Evolutionary conservation across 2,797 vertebrate genomes (phyloP), one percentile per base, ranked within the genome.

Genomic region (Phrynocephalus guinanensis): DNA sequence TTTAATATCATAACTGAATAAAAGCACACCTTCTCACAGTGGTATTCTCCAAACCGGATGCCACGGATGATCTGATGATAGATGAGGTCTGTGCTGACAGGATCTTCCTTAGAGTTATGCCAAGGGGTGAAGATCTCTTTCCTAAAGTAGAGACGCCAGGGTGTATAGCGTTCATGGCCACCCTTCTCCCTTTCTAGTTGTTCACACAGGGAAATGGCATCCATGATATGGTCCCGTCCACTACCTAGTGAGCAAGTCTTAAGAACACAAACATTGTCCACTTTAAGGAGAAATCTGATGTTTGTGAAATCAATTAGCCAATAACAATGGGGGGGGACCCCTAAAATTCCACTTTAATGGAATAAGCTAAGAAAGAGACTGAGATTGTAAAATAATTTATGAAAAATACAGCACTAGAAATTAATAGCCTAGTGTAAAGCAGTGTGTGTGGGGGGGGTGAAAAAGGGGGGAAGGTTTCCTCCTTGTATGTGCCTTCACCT

Each of bases 51-150:
- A 6, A 94, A 97, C 86, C 98, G 97, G 75, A 99, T 91, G 1
- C 99, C 98, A 0, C 97, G 97, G 86, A 99, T 95, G 91, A 99
- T 86, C 94, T 99, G 99, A 91, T 90, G 97, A 95, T 99, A 99
- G 86, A 99, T 98, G 92, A 99, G 98, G 24, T 98, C 97, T 0
- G 98, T 99, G 97, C 98, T 98, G 92, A 97, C 66, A 0, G 96
- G 92, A 92, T 99, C 99, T 89, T 97, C 95, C 7, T 28, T 92
- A 93, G 97, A 97, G 95, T 97, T 95, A 20, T 99, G 99, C 99
- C 99, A 99, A 0, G 99, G 98, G 0, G 97, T 98, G 94, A 99
- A 99, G 93, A 99, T 96, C 92, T 99, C 99, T 94, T 99, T 99
- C 13, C 98, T 97, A 96, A 98, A 99, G 94, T 98, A 98, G 79